Evolutionary conservation across 2,888 invertebrate species (phyloP).

Genomic region (Ichneumoninae sp.): DNA sequence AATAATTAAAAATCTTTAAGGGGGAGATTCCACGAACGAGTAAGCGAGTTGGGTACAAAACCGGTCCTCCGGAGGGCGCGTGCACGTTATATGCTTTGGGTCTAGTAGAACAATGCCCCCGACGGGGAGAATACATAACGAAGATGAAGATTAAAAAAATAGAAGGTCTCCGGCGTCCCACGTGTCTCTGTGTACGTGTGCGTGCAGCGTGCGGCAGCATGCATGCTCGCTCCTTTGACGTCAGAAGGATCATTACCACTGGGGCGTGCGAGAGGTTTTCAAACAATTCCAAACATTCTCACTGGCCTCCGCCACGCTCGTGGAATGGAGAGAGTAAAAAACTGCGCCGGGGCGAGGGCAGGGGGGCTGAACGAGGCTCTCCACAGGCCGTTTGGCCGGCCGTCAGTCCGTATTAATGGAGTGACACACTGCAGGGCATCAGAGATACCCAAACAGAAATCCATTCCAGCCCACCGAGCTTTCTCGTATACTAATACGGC

Average conservation of each 20-base stretch:
- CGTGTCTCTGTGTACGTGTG: slow-evolving; percentile 41
- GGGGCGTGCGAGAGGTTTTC: slow-evolving; percentile 67
- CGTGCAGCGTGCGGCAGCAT: slow-evolving; percentile 26
- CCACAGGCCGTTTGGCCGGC: slow-evolving; percentile 61
- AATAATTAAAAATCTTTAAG: too few species aligned
- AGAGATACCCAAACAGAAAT: slow-evolving; percentile 62
- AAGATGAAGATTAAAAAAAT: slow-evolving; percentile 55
- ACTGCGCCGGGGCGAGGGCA: slow-evolving; percentile 46
- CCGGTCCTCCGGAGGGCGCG: slow-evolving; percentile 23
- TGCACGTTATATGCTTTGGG: slow-evolving; percentile 32
- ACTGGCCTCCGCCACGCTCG: slow-evolving; percentile 51
- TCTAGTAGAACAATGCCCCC: slow-evolving; percentile 49
- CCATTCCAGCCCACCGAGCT: slow-evolving; percentile 65
- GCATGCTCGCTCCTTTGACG: slow-evolving; percentile 58
- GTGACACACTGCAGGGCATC: slow-evolving; percentile 64
- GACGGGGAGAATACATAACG: slow-evolving; percentile 41
- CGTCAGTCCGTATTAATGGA: slow-evolving; percentile 66
- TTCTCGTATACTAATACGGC: slow-evolving; percentile 44
- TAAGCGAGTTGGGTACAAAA: slow-evolving; percentile 4
- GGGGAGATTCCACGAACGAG: not conserved
- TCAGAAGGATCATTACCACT: slow-evolving; percentile 72
- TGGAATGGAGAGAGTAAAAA: slow-evolving; percentile 42
- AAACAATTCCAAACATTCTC: slow-evolving; percentile 68
- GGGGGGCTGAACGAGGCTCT: slow-evolving; percentile 64
- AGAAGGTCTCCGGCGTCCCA: slow-evolving; percentile 44